Percentiles rank a stretch among this genome's conserved stretches.
Evolutionary conservation across 2,888 invertebrate genomes (phyloP).

Genomic region (Caenorhabditis parvicauda): DNA sequence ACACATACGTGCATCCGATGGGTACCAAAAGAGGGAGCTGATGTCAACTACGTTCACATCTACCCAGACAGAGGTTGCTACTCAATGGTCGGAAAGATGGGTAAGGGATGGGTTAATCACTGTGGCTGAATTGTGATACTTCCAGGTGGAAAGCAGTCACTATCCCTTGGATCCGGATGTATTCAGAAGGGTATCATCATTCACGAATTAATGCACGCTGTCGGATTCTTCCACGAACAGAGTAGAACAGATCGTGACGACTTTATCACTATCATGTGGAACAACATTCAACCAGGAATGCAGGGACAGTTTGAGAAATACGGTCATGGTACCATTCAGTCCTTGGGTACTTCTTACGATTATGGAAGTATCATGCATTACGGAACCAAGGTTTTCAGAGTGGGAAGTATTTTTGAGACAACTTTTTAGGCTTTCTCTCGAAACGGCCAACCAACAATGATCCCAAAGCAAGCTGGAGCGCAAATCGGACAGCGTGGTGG

Average conservation of each 20-base stretch:
- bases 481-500: slow-evolving; percentile 59
- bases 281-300: slow-evolving; percentile 60
- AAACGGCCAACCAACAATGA: slow-evolving; percentile 60
- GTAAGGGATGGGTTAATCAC: no score
- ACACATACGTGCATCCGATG: slow-evolving; percentile 58
- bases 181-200: slow-evolving; percentile 62
- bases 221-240: slow-evolving; percentile 61
- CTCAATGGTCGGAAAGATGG: slow-evolving; percentile 60
- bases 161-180: slow-evolving; percentile 60
- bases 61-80: slow-evolving; percentile 62
- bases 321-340: slow-evolving; percentile 56
- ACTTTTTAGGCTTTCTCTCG: slow-evolving; percentile 49
- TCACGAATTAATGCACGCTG: slow-evolving; percentile 61
- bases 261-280: slow-evolving; percentile 59
- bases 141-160: slow-evolving; percentile 49
- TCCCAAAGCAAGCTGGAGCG: slow-evolving; percentile 51
- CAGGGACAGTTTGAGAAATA: slow-evolving; percentile 62
- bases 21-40: slow-evolving; percentile 54
- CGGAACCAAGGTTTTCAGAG: slow-evolving; percentile 32
- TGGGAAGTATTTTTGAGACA: background rate
- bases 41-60: slow-evolving; percentile 61
- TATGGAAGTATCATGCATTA: slow-evolving; percentile 61
- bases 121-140: background rate
- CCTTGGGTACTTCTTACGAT: slow-evolving; percentile 58
- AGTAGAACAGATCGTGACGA: slow-evolving; percentile 54